Evolutionary conservation across 2,797 vertebrate genomes (phyloP), one percentile per base, ranked within the genome.

Genomic region (Pseudochaenichthys georgianus): DNA sequence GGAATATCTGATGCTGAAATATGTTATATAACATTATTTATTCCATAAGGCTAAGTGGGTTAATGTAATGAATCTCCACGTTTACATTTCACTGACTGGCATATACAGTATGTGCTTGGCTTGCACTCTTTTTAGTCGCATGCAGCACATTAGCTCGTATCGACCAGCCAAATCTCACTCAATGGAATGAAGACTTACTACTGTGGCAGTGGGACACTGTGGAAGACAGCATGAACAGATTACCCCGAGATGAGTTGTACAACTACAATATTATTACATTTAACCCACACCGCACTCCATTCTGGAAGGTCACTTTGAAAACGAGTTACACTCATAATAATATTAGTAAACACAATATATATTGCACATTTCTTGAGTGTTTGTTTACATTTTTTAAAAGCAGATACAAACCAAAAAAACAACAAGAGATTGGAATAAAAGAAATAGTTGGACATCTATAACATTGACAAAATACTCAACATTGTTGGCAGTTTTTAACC

Each of bases 41-140:
- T 90, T 73, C 60, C 46, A 69, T 75, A 15, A 64, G 42, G 67
- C 51, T 58, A 70, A 59, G 55, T 64, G 60, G 61, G 64, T 75
- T 47, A 31, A 28, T 61, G 34, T 63, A 67, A 78, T 58, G 52
- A 38, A 31, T 81, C 17, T 63, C 17, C 55, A 63, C 53, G 68
- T 90, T 90, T 75, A 87, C 54, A 80, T 88, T 85, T 82, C 70
- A 63, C 62, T 65, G 60, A 82, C 70, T 64, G 77, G 66, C 28
- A 61, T 73, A 54, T 43, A 68, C 41, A 60, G 13, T 51, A 45
- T 65, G 65, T 70, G 65, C 71, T 73, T 71, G 57, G 69, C 73
- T 75, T 69, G n/a, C 50, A 19, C 41, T 63, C 45, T 38, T 16
- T 13, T 70, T 65, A 45, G 72, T 53, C 3, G 1, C n/a, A 57